Evolutionary conservation across 1,140 invertebrate genomes (phyloP), one percentile per base, ranked within the genome.

Genomic region (Apis cerana): DNA sequence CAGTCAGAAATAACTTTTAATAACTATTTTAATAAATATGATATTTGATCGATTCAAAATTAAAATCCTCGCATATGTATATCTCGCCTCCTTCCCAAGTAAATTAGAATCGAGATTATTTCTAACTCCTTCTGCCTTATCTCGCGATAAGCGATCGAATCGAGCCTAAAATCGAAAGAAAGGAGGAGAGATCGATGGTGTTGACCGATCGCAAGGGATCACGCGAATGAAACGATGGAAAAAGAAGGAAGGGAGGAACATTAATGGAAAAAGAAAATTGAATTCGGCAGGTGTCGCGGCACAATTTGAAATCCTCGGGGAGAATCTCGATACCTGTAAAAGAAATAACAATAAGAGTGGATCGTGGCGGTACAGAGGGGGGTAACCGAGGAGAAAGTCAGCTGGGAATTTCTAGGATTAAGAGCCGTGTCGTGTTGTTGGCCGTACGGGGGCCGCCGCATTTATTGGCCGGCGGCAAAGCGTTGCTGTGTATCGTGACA

Each of bases 241-340:
- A 17, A 27, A 27, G 58, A 10, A 10, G 9, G 59, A 1, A 8
- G 4, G 1, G 12, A 19, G 19, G 12, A 19, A 50, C 19, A 54
- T 76, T 59, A 69, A 78, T 48, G 76, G 33, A 48, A 27, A 50
- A 78, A 69, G 76, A 78, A 78, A 69, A 78, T 78, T 78, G 76
- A 69, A 78, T 69, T 78, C 54, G 21, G 8, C 5, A 27, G 27
- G 50, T 11, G 27, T 19, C n/a, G 43, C 15, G 9, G 10, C 21
- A n/a, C 33, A 7, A 43, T 7, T 4, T 3, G 43, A 50, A 50
- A 64, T 19, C n/a, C 33, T 27, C 5, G 9, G 15, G 4, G 33
- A 50, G 52, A 56, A 52, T 58, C 58, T 27, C 21, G 52, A 75
- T 21, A 21, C 23, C 21, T n/a, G 17, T 15, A 19, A n/a, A 21